Base-by-base conservation (phyloP, 1,140 invertebrate species). In the Bombus balteatus region DNA sequence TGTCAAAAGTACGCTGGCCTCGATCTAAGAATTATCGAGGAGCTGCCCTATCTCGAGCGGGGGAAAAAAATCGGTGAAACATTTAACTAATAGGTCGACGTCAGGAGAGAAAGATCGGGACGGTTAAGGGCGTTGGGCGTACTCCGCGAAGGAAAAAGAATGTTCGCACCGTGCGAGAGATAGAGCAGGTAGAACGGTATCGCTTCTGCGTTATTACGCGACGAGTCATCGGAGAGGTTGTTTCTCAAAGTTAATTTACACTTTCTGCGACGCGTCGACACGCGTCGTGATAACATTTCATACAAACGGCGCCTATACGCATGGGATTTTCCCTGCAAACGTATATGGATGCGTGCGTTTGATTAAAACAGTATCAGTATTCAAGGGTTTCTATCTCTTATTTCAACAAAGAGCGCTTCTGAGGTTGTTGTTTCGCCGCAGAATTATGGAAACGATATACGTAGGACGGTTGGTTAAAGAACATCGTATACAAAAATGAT, bases 221-320 rank as follows among this genome's bases (percentile, higher is more conserved):
- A 71, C 78, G 85, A 92, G 86, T 91, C 89, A 91, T 89, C 87
- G 76, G 74, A 86, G 84, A 91, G 89, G 90, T 89, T 89, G 89
- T 92, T 92, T 86, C 87, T 87, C 90, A 87, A 88, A 91, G 90
- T 91, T 92, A 88, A 92, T 92, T 92, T 89, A 87, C 91, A 84
- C 90, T 79, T 83, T 82, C 81, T 76, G 47, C 28, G 79, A 25
- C n/a, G 25, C 71, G 39, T 74, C 22, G 53, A 28, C 9, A 8
- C 71, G 59, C 41, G 22, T 25, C 5, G 12, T 28, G 68, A 57
- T 25, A 25, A 41, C 8, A 1, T 62, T 57, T 59, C 53, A 6
- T 1, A 32, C 65, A 2, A 18, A 32, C n/a, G 65, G 47, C 47
- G 47, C 15, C 15, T 18, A 18, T 18, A 53, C 13, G 62, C 10